A percentile compares a stretch with the other conserved stretches of the same genome.
Conservation (phyloP, 2,113 vertebrate species). For the Spheniscus mendiculus region DNA sequence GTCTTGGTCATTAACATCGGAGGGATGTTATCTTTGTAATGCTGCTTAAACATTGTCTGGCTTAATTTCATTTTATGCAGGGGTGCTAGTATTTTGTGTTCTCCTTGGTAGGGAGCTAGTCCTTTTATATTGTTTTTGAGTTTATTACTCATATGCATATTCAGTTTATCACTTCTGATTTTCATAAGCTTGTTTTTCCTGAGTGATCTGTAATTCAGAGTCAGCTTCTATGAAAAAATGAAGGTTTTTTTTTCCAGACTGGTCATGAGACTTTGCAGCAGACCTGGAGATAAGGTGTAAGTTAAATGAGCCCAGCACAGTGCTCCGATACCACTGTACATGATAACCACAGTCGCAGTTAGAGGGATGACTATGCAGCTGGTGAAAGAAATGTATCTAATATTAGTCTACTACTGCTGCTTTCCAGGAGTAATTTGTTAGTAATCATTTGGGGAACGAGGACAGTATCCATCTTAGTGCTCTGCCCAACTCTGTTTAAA, state of each 20-base stretch:
- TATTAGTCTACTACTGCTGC: background rate
- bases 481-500: background rate
- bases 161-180: background rate
- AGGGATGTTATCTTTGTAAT: conserved; percentile 10
- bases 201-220: background rate
- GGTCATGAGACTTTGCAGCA: background rate
- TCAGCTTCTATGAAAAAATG: background rate
- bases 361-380: background rate
- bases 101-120: conserved; percentile 42
- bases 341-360: background rate
- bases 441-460: background rate
- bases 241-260: background rate
- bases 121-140: conserved; percentile 17
- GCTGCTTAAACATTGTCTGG: conserved; percentile 16
- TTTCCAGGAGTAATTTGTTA: background rate
- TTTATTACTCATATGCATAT: background rate
- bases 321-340: background rate
- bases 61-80: conserved; percentile 52
- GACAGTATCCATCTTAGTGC: background rate
- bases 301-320: background rate
- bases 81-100: conserved; percentile 12
- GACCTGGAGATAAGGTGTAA: background rate
- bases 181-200: background rate
- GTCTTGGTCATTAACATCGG: background rate
- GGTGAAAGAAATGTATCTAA: background rate